These are phyloP conservation scores for Chaetophractus vellerosus DNA, from an alignment of 2,797 vertebrate species.

Conservation along the genomic window DNA sequence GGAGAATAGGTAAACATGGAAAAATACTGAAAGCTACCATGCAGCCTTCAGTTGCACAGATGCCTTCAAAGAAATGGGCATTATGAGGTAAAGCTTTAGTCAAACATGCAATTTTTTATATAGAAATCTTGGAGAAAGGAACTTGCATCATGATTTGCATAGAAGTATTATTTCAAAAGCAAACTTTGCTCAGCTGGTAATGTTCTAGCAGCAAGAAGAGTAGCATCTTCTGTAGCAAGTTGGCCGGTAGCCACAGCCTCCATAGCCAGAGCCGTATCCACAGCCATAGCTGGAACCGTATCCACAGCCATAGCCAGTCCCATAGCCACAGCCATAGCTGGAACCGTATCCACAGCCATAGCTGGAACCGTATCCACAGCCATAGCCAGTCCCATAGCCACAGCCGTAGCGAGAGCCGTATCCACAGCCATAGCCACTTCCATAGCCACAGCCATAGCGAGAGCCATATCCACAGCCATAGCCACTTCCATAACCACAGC, in stretches of 20 bases:
- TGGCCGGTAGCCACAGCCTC: background rate
- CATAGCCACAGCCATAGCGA: background rate
- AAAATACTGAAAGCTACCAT: background rate
- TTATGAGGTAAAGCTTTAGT: background rate
- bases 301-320: background rate
- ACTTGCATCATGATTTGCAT: background rate
- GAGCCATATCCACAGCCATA: no score
- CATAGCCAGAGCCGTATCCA: background rate
- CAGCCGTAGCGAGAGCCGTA: background rate
- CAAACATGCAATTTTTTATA: rapidly evolving
- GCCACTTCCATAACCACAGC: no score
- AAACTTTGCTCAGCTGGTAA: rapidly evolving
- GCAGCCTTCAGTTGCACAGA: background rate
- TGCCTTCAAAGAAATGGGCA: background rate
- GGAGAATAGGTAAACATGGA: background rate
- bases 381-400: no score
- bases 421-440: background rate
- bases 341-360: background rate
- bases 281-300: background rate
- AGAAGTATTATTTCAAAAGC: background rate
- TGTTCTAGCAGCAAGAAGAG: slow-evolving; percentile 67
- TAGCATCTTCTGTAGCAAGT: slow-evolving; percentile 56
- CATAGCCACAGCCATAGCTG: background rate
- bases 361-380: background rate
- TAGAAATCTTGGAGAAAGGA: background rate